phyloP scores from a whole-genome alignment of 2,888 invertebrate genomes.

The Sericinus montela region DNA sequence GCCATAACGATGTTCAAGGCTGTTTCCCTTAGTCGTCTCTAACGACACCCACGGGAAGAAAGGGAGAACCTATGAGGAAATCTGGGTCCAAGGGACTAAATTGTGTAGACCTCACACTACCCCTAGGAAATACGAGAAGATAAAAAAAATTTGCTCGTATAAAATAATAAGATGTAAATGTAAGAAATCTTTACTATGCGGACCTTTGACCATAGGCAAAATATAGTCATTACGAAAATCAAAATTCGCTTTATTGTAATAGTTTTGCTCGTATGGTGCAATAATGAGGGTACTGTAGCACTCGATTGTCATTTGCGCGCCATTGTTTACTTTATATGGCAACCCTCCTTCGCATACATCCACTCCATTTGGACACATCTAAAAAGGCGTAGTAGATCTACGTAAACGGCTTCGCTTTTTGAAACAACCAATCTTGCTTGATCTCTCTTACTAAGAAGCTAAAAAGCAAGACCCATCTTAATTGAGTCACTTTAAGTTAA shows the following conservation, averaged over 20 bases:
- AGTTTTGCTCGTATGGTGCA: conserved; percentile 52
- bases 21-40: too few relatives aligned
- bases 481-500: neutral
- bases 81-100: too few relatives aligned
- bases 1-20: too few relatives aligned
- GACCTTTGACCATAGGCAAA: neutral
- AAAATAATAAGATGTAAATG: too few relatives aligned
- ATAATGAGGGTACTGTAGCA: conserved; percentile 61
- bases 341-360: conserved; percentile 57
- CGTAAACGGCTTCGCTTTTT: conserved; percentile 66
- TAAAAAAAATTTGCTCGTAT: too few relatives aligned
- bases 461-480: neutral
- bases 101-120: too few relatives aligned
- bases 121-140: too few relatives aligned
- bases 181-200: neutral
- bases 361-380: conserved; percentile 67
- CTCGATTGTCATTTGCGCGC: conserved; percentile 67
- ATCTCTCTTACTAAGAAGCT: conserved; percentile 23
- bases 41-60: too few relatives aligned
- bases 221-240: conserved; percentile 2
- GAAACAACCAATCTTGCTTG: conserved; percentile 38
- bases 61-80: too few relatives aligned
- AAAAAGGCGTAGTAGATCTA: conserved; percentile 75
- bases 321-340: conserved; percentile 76
- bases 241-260: conserved; percentile 35